A percentile compares a stretch with the other conserved stretches of the same genome.
These are phyloP conservation scores for Odiellus spinosus DNA, from an alignment of 2,888 invertebrate genomes.

Conservation along the genomic window DNA sequence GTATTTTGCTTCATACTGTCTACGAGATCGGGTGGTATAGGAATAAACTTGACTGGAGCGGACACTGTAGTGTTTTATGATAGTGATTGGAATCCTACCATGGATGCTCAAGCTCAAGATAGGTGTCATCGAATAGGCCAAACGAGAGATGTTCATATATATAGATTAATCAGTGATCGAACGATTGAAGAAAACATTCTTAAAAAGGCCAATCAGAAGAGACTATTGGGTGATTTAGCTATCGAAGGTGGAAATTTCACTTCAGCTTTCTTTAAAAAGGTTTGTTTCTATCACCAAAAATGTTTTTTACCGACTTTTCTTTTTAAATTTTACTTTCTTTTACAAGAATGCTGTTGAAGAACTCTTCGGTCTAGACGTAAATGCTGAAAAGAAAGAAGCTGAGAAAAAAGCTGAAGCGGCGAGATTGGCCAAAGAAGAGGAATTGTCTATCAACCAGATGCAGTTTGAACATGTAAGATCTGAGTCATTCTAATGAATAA, in stretches of 20 bases:
- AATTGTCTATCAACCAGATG: too few relatives aligned
- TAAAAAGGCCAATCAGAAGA: conserved; percentile 95
- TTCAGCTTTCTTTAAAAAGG: conserved; percentile 82
- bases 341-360: too few relatives aligned
- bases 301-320: background rate
- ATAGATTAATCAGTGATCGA: conserved; percentile 85
- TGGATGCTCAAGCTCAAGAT: conserved; percentile 77
- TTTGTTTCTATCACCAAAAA: too few relatives aligned
- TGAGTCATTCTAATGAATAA: too few relatives aligned
- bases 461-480: too few relatives aligned
- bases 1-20: conserved; percentile 96
- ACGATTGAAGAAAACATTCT: conserved; percentile 98
- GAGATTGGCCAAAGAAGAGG: too few relatives aligned
- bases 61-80: conserved; percentile 99
- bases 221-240: conserved; percentile 84
- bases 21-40: conserved; percentile 92
- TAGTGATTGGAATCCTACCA: conserved; percentile 99
- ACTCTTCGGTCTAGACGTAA: too few relatives aligned
- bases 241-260: conserved; percentile 99
- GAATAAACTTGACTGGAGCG: conserved; percentile 95
- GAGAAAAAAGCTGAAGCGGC: too few relatives aligned
- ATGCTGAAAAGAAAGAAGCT: too few relatives aligned
- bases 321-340: too few relatives aligned
- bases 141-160: conserved; percentile 96
- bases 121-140: conserved; percentile 98